Conservation (phyloP, 30 jellyfish, hydroid and myxozoan species). For the Phacellophora camtschatica region DNA sequence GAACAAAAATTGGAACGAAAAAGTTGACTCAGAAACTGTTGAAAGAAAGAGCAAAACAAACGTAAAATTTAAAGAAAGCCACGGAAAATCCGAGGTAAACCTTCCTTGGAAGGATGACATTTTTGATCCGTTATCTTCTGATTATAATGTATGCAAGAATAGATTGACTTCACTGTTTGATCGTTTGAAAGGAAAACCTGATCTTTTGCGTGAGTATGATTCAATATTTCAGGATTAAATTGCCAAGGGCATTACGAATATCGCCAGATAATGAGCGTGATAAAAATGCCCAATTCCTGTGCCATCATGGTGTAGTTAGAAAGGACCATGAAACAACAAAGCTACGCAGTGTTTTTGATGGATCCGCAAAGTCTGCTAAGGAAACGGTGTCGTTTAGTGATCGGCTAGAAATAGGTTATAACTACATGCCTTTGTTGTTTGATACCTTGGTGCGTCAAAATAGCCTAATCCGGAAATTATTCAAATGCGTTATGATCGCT, state of each 20-base stretch:
- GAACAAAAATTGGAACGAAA: background rate
- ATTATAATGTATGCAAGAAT: background rate
- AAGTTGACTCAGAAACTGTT: too few relatives aligned
- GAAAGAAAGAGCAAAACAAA: conserved; percentile 14
- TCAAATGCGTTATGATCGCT: conserved; percentile 25
- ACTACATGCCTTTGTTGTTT: conserved; percentile 9
- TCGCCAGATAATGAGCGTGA: background rate
- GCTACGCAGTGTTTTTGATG: conserved; percentile 32
- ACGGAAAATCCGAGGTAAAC: conserved; percentile 51
- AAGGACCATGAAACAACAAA: conserved; percentile 41
- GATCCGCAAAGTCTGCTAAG: conserved; percentile 21
- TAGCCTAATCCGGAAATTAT: too few relatives aligned
- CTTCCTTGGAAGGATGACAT: conserved; percentile 55
- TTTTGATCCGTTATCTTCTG: background rate
- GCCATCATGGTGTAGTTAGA: conserved; percentile 45
- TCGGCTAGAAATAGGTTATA: background rate
- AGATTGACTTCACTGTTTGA: conserved; percentile 9
- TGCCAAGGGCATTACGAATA: background rate
- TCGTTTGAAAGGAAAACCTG: conserved; percentile 19
- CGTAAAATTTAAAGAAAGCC: too few relatives aligned
- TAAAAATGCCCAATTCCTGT: background rate
- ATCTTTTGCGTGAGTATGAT: conserved; percentile 24
- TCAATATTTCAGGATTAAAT: conserved; percentile 20
- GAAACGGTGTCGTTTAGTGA: conserved; percentile 2
- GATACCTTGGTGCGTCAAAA: too few relatives aligned